Percentiles rank a stretch among this genome's conserved stretches.
Conservation (phyloP, 1,140 invertebrate species). For the Bombyx mandarina region DNA sequence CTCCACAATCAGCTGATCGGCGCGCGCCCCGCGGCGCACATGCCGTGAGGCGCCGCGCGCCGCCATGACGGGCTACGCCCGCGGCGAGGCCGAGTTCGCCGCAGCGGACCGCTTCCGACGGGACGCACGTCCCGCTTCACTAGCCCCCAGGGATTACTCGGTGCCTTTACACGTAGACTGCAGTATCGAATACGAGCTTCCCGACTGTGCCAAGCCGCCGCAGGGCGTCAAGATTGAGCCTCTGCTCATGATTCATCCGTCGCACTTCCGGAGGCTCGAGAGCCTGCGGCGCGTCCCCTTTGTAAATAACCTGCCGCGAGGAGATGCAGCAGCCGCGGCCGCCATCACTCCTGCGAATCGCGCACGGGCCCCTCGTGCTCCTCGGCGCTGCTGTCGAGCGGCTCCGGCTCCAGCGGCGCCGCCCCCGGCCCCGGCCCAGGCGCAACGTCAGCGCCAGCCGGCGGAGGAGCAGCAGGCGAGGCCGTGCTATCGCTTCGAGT, state of each 20-base stretch:
- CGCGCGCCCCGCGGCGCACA: constrained; percentile 54
- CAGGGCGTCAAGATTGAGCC: constrained; percentile 80
- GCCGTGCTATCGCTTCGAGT: constrained; percentile 35
- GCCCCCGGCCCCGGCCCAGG: constrained; percentile 25
- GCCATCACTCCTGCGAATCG: constrained; percentile 22
- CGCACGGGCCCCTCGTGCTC: constrained; percentile 19
- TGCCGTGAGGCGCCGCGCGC: constrained; percentile 56
- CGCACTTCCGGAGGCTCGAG: constrained; percentile 85
- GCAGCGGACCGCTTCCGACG: constrained; percentile 43
- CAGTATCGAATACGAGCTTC: constrained; percentile 86
- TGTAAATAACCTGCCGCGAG: constrained; percentile 63
- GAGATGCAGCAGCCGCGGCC: constrained; percentile 19
- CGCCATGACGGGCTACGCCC: constrained; percentile 64
- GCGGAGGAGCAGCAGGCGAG: constrained; percentile 10
- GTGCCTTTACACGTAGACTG: constrained; percentile 85
- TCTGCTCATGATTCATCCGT: constrained; percentile 87
- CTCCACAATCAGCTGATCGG: constrained; percentile 52
- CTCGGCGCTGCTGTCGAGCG: constrained; percentile 27
- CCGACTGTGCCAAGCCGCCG: constrained; percentile 83
- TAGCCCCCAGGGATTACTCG: constrained; percentile 78
- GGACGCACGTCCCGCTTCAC: constrained; percentile 37
- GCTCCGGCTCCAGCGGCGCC: constrained; percentile 21
- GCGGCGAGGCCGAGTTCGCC: constrained; percentile 58
- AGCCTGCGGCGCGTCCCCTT: constrained; percentile 75
- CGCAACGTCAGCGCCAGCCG: constrained; percentile 19